Conservation (phyloP, 2,113 vertebrate species). For the Mastomys coucha region DNA sequence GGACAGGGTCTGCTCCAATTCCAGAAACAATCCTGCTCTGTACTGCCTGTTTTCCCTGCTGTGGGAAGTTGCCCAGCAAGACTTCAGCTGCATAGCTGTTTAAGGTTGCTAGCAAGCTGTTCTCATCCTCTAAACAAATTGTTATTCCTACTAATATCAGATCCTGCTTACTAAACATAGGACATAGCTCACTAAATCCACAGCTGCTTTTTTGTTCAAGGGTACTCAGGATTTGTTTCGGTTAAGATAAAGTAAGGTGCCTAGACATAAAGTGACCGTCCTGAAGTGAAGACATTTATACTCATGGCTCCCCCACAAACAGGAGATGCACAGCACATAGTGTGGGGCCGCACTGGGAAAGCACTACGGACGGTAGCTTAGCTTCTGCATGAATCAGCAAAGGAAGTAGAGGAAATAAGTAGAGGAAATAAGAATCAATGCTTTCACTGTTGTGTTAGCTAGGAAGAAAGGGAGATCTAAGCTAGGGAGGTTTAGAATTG, state of each 20-base stretch:
- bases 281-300: background rate
- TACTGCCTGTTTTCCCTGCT: background rate
- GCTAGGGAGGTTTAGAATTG: background rate
- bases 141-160: background rate
- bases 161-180: background rate
- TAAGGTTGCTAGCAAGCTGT: background rate
- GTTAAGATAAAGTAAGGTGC: background rate
- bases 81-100: background rate
- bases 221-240: background rate
- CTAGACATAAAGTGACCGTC: background rate
- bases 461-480: background rate
- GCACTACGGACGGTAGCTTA: background rate
- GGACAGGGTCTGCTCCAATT: background rate
- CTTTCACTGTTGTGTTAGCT: background rate
- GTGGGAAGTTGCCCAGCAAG: background rate
- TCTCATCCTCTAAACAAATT: background rate
- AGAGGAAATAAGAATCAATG: background rate
- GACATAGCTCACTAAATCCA: background rate
- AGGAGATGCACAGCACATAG: rapidly evolving
- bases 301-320: background rate
- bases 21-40: background rate
- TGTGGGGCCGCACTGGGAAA: background rate
- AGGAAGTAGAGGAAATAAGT: background rate
- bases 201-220: background rate
- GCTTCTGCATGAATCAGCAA: background rate